These are phyloP conservation scores for Clarias platycephalus DNA, from an alignment of 2,797 vertebrate genomes.

Conservation along the genomic window DNA sequence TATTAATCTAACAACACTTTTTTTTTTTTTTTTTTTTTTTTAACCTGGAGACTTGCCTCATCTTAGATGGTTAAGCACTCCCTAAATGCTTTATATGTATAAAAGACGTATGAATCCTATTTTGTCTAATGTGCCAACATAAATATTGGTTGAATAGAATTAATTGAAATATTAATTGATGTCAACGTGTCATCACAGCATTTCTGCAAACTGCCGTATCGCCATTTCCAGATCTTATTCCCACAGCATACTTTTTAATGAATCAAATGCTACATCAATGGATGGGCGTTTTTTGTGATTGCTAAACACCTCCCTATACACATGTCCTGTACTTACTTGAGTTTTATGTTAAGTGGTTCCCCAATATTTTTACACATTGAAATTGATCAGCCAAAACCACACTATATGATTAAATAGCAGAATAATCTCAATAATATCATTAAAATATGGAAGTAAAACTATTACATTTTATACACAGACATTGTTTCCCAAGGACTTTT, in stretches of 20 bases:
- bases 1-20: background rate
- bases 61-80: background rate
- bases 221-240: background rate
- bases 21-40: background rate
- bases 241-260: too few relatives aligned
- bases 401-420: background rate
- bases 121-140: slow-evolving; percentile 14
- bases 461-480: too few relatives aligned
- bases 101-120: background rate
- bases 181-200: background rate
- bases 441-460: too few relatives aligned
- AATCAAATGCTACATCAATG: too few relatives aligned
- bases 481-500: background rate
- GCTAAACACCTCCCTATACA: background rate
- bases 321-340: background rate
- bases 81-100: background rate
- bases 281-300: background rate
- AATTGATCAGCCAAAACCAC: background rate
- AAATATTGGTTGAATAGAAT: background rate
- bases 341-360: background rate
- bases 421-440: too few relatives aligned
- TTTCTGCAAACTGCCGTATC: background rate
- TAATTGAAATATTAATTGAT: too few relatives aligned
- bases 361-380: background rate
- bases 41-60: background rate